Conservation (phyloP, 2,113 vertebrate genomes). For the Ophthalmolycus amberensis region DNA sequence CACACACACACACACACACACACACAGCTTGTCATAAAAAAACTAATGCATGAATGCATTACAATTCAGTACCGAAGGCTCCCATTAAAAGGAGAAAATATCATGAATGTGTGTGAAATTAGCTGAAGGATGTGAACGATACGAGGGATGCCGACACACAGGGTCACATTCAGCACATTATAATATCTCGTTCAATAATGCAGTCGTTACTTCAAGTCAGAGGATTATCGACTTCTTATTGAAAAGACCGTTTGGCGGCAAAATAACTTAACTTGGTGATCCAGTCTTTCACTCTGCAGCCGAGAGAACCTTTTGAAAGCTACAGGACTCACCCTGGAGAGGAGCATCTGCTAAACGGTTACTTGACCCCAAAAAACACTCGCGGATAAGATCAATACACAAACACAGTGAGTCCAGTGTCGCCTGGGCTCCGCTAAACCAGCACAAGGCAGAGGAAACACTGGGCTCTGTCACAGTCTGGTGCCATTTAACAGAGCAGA, state of each 20-base stretch:
- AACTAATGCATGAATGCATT: slow-evolving; percentile 22
- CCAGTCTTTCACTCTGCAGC: background rate
- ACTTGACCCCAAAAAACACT: slow-evolving; percentile 25
- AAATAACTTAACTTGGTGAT: background rate
- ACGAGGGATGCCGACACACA: background rate
- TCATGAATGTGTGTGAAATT: slow-evolving; percentile 3
- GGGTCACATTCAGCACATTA: background rate
- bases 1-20: background rate
- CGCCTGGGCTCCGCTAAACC: slow-evolving; percentile 7
- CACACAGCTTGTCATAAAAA: slow-evolving; percentile 24
- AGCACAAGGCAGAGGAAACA: slow-evolving; percentile 12
- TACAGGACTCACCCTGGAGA: background rate
- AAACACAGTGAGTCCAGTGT: background rate
- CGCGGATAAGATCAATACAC: slow-evolving; percentile 12
- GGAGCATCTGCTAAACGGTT: background rate
- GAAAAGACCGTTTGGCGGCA: background rate
- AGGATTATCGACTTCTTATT: background rate
- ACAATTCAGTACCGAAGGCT: slow-evolving; percentile 6
- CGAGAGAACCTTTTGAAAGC: slow-evolving; percentile 10
- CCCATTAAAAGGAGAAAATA: slow-evolving; percentile 7
- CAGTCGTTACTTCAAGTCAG: slow-evolving; percentile 2
- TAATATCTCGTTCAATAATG: slow-evolving; percentile 14
- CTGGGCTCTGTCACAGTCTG: slow-evolving; percentile 21
- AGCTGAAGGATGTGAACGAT: background rate
- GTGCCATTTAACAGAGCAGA: slow-evolving; percentile 25